These are phyloP conservation scores for Drosophila mayri DNA, from an alignment of 1,140 invertebrate genomes.

Conservation along the genomic window DNA sequence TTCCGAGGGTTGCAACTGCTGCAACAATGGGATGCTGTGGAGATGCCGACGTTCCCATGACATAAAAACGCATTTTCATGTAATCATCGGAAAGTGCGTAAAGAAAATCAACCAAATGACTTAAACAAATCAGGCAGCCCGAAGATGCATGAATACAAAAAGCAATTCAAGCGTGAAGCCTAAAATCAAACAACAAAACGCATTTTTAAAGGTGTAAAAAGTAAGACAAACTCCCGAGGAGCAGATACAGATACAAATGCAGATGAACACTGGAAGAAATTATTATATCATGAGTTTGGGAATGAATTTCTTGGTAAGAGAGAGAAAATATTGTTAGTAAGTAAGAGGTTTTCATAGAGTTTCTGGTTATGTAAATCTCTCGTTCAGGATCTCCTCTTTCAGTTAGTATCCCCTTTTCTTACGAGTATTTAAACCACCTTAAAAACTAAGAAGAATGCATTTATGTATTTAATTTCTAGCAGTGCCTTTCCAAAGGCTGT, in stretches of 20 bases:
- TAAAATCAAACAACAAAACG: constrained; percentile 68
- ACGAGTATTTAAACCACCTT: not conserved
- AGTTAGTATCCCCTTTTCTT: not conserved
- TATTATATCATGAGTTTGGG: not conserved
- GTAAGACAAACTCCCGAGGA: constrained; percentile 64
- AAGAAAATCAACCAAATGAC: constrained; percentile 67
- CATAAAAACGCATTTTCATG: constrained; percentile 78
- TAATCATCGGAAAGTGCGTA: constrained; percentile 69
- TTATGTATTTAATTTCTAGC: too few relatives aligned
- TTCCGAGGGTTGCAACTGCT: constrained; percentile 60
- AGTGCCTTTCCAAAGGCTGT: constrained; percentile 32
- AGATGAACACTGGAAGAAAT: constrained; percentile 14
- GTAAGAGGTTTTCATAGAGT: not conserved
- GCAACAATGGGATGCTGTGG: constrained; percentile 33
- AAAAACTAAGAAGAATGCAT: too few relatives aligned
- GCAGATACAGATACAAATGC: constrained; percentile 32
- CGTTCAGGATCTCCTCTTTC: rapidly evolving
- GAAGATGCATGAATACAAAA: constrained; percentile 6
- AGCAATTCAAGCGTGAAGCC: constrained; percentile 67
- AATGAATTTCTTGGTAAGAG: too few relatives aligned
- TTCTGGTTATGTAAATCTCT: not conserved
- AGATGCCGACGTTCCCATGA: constrained; percentile 61
- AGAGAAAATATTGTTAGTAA: not conserved
- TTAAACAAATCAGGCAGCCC: constrained; percentile 64
- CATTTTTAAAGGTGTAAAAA: constrained; percentile 71